Evolutionary conservation across 2,797 vertebrate genomes (phyloP), one percentile per base, ranked within the genome.

Genomic region (Sarcoramphus papa): DNA sequence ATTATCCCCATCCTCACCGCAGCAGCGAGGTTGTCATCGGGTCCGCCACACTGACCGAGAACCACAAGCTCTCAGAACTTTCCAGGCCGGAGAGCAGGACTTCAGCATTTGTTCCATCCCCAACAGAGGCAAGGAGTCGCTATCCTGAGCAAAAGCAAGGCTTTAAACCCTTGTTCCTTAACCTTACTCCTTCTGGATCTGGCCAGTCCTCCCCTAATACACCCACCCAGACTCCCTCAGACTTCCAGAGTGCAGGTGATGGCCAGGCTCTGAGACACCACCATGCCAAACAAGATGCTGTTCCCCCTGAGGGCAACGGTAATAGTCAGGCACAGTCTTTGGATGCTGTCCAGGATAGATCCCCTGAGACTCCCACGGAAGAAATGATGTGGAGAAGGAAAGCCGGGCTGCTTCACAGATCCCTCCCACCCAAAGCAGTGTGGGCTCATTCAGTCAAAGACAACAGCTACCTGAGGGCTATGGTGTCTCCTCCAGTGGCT

Each of bases 41-140:
- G 14, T 95, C 98, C 0, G 85, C 97, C 24, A 12, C 54, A 3
- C 91, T 96, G 15, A 91, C 93, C 0, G 98, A 99, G 81, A 97
- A 95, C 21, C 98, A 97, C 54, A 98, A 96, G 83, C 90, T 83
- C 73, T 74, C 79, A 3, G 99, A 99, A 53, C 97, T 97, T 14
- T 97, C 96, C n/a, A 97, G 97, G 47, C 96, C 97, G 17, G 87
- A 90, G 4, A 79, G 79, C 81, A 97, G 96, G 90, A 95, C 86
- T 48, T 96, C 96, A 33, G 92, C 93, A 11, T 96, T 97, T n/a
- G 48, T 48, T 60, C 75, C 90, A 3, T 83, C 93, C 37, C 47
- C 82, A 6, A 4, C 81, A 53, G 98, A 95, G 79, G 43, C 15
- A 24, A 97, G 80, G 12, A 95, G 79, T 81, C 96, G 97, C 95